Conservation (phyloP, 2,888 invertebrate species). For the Agrotis clavis region DNA sequence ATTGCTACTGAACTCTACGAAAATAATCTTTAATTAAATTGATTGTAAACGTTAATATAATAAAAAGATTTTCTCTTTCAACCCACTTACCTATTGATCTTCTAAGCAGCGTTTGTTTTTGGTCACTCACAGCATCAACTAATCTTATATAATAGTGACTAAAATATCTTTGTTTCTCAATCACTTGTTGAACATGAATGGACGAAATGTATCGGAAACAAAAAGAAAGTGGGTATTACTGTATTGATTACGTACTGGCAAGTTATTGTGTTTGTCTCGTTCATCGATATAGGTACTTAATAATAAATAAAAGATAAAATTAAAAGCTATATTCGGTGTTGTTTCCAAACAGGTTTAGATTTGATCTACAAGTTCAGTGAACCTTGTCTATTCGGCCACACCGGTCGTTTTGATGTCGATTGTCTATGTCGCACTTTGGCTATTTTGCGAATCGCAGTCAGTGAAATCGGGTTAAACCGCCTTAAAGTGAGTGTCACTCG, state of each 20-base stretch:
- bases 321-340: not conserved
- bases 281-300: not conserved
- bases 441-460: not conserved
- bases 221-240: constrained; percentile 23
- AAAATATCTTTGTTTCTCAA: constrained; percentile 29
- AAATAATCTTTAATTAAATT: not conserved
- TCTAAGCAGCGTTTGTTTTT: constrained; percentile 15
- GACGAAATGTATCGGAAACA: not conserved
- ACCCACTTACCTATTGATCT: constrained; percentile 10
- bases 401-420: not conserved
- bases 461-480: constrained; percentile 3
- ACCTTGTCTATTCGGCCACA: not conserved
- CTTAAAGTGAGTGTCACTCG: not conserved
- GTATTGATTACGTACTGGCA: not conserved
- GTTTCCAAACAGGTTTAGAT: constrained; percentile 25
- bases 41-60: not conserved
- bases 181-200: constrained; percentile 14
- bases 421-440: not conserved
- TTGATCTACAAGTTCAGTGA: constrained; percentile 26
- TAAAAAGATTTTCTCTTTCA: constrained; percentile 29
- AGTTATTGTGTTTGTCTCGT: not conserved
- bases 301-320: not conserved
- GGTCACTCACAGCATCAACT: constrained; percentile 21
- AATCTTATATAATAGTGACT: constrained; percentile 13
- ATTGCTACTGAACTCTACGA: not conserved